Base-by-base conservation (phyloP, 2,888 invertebrate species). In the Dorcus hopei region DNA sequence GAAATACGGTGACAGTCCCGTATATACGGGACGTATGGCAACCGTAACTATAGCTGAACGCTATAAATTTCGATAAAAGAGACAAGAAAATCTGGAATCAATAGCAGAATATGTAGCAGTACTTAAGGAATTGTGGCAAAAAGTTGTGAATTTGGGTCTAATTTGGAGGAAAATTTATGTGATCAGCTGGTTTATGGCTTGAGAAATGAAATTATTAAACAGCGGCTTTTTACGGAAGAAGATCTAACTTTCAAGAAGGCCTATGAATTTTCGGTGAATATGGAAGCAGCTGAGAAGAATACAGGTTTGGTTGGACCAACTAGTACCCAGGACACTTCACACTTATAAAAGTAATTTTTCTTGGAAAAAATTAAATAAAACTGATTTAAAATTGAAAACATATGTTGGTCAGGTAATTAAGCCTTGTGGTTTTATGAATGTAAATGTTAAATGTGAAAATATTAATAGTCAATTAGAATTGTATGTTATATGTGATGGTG, bases 31-130 rank as follows among this genome's bases (percentile, higher is more conserved):
- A n/a, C n/a, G n/a, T n/a, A n/a, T n/a, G n/a, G n/a, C n/a, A n/a
- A n/a, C n/a, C n/a, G n/a, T n/a, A n/a, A 51, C 52, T 9, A 59
- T 60, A 19, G 59, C 57, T 11, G 58, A 59, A 40, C 40, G 60
- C 16, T 57, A 54, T 38, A 61, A 52, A 58, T 62, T 61, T 61
- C 38, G 51, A 26, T 9, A 9, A 51, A 40, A 53, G 14, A 14
- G 14, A 50, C 7, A 55, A 50, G 26, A 52, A 48, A n/a, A 48
- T 6, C 23, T n/a, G 6, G 51, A 57, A 23, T 52, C 57, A 3
- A 39, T 52, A 8, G 39, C 47, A 1, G 38, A 47, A 47, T 54
- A 54, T 47, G 39, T 54, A 7, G 48, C 38, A 23, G 11, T 38
- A n/a, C n/a, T 51, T 14, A 9, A n/a, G 19, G 14, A 26, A 47